Conservation (phyloP, 1,140 invertebrate genomes). For the Acromyrmex charruanus region DNA sequence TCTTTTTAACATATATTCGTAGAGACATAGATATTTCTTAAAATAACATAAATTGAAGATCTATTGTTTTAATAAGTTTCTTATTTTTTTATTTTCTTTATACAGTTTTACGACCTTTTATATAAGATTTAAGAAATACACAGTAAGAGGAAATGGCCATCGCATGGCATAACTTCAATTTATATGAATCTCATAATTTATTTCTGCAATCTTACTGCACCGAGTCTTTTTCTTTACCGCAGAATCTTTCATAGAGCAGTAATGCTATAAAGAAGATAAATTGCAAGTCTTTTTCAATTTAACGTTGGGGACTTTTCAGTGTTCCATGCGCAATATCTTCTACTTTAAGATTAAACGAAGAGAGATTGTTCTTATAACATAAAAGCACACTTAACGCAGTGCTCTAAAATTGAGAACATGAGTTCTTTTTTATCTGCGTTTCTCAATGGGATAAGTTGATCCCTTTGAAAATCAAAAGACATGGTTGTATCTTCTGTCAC, state of each 20-base stretch:
- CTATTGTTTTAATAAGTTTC: not conserved
- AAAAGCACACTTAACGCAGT: slow-evolving; percentile 29
- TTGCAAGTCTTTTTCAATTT: slow-evolving; percentile 55
- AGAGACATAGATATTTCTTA: not conserved
- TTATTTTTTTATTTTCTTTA: not conserved
- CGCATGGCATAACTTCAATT: not conserved
- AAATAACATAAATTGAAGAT: not conserved
- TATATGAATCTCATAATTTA: slow-evolving; percentile 14
- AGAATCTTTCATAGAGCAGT: slow-evolving; percentile 35
- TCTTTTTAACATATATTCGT: not conserved
- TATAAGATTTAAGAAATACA: not conserved
- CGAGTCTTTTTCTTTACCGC: slow-evolving; percentile 25
- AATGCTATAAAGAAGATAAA: slow-evolving; percentile 42
- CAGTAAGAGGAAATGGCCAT: not conserved
- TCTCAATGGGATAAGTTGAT: not conserved
- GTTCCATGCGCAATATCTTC: slow-evolving; percentile 36
- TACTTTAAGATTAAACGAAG: slow-evolving; percentile 44
- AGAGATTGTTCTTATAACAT: slow-evolving; percentile 28
- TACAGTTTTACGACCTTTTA: not conserved
- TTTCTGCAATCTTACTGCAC: slow-evolving; percentile 21
- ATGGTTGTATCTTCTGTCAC: not conserved
- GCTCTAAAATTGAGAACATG: slow-evolving; percentile 34
- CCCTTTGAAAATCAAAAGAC: not conserved
- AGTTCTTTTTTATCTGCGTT: slow-evolving; percentile 10
- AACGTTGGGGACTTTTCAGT: slow-evolving; percentile 25